phyloP scores from a whole-genome alignment of 92 coral and sea anemone genomes.

The Desmophyllum pertusum region DNA sequence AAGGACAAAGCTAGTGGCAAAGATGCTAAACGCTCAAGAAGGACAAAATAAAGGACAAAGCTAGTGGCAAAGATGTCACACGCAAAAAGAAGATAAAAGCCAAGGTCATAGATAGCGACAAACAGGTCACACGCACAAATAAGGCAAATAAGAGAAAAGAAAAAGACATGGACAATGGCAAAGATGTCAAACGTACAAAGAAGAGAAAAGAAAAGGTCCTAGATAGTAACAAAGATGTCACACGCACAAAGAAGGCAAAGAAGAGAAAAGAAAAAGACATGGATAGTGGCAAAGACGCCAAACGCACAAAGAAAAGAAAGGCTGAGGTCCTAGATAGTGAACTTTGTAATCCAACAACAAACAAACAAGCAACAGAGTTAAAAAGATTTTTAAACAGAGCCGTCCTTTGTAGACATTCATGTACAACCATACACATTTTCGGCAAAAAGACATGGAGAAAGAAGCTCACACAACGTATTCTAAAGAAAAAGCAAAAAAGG shows the following conservation, averaged over 20 bases:
- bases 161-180: no score
- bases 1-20: no score
- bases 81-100: no score
- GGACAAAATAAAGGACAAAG: no score
- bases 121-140: no score
- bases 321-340: not conserved
- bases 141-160: no score
- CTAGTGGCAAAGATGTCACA: no score
- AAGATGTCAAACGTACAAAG: no score
- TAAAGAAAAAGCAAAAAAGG: not conserved
- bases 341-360: not conserved
- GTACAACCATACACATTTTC: slow-evolving; percentile 11
- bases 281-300: no score
- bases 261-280: not conserved
- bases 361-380: not conserved
- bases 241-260: not conserved
- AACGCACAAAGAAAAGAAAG: not conserved
- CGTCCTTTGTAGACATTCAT: not conserved
- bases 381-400: not conserved
- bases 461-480: not conserved
- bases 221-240: not conserved
- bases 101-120: no score
- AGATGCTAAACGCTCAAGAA: no score
- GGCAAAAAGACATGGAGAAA: slow-evolving; percentile 26
- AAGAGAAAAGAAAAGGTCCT: no score